Percentiles rank a stretch among this genome's conserved stretches.
Evolutionary conservation across 2,113 vertebrate genomes (phyloP).

Genomic region (Corapipo altera): DNA sequence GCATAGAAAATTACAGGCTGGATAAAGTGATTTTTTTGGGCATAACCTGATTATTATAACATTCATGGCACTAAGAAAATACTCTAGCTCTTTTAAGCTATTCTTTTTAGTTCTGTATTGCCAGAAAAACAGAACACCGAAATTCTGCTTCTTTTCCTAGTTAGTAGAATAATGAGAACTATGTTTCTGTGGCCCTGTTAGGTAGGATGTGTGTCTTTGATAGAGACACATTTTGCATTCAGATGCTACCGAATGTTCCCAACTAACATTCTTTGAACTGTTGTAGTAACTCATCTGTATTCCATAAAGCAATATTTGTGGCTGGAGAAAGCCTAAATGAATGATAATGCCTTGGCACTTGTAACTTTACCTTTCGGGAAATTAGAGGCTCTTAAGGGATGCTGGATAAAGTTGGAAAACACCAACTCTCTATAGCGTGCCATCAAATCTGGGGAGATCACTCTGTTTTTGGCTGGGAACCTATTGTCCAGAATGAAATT

Average conservation of each 20-base stretch:
- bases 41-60: background rate
- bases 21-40: rapidly evolving
- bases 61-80: background rate
- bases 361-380: background rate
- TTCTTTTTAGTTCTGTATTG: background rate
- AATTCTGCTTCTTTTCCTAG: background rate
- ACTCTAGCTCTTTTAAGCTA: background rate
- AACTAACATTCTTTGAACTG: background rate
- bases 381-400: background rate
- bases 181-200: background rate
- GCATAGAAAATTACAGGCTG: background rate
- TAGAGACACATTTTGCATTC: background rate
- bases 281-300: background rate
- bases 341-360: background rate
- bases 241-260: background rate
- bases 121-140: background rate
- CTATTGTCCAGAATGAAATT: background rate
- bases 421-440: background rate
- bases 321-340: background rate
- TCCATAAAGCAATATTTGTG: background rate
- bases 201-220: background rate
- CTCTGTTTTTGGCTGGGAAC: background rate
- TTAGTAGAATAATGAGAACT: background rate
- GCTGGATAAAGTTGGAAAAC: background rate
- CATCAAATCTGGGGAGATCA: background rate